Conservation (phyloP, 1,140 invertebrate genomes). For the Trichonephila clavata region DNA sequence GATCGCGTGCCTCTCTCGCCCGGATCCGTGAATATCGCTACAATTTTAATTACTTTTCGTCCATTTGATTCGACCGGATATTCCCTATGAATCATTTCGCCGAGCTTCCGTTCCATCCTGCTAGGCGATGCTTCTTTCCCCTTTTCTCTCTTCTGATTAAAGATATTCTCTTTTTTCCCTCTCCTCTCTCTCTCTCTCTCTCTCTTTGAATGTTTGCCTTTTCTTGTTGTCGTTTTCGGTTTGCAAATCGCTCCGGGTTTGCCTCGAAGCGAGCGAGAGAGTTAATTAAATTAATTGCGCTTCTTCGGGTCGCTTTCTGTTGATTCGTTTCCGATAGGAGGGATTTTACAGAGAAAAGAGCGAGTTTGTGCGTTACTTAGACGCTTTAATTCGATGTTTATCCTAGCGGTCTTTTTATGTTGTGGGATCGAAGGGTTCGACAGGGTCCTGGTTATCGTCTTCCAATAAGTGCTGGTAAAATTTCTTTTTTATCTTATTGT, state of each 20-base stretch:
- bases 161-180: constrained; percentile 5
- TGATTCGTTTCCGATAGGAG: neutral
- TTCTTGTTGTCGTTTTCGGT: neutral
- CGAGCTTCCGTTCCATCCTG: constrained; percentile 64
- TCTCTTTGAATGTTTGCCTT: neutral
- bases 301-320: neutral
- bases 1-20: constrained; percentile 44
- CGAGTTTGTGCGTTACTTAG: neutral
- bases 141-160: constrained; percentile 40
- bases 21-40: constrained; percentile 75
- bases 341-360: neutral
- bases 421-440: no score
- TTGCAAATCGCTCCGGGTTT: constrained; percentile 53
- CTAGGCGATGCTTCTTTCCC: constrained; percentile 58
- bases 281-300: constrained; percentile 72
- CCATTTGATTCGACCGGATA: constrained; percentile 74
- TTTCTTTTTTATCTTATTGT: no score
- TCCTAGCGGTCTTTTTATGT: no score
- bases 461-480: no score
- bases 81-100: constrained; percentile 69
- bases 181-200: neutral
- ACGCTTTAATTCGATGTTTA: no score
- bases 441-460: no score
- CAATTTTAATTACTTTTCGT: constrained; percentile 77
- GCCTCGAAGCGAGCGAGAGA: neutral